Evolutionary conservation across 2,113 vertebrate species (phyloP), one percentile per base, ranked within the genome.

Genomic region (Eretmodus cyanostictus): DNA sequence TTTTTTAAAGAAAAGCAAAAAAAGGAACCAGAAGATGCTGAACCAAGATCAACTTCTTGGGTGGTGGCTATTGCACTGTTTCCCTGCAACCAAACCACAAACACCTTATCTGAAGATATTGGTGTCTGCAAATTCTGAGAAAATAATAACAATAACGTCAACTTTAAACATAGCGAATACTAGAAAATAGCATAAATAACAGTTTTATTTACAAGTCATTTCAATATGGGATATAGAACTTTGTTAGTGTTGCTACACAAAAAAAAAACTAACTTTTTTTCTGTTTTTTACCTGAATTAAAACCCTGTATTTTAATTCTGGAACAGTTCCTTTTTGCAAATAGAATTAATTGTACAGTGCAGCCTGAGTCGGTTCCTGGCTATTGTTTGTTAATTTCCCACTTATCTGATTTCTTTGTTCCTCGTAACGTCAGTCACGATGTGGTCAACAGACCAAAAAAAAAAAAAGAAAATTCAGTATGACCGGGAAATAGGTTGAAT

Each of bases 341-440:
- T 8, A 16, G 55, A 8, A 16, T 31, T n/a, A 19, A n/a, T 12
- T n/a, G 17, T 51, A 29, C 7, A 9, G 16, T 29, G 29, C 27
- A 55, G 40, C 3, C 38, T 8, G 5, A 47, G 31, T 19, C 0
- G 2, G 12, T 5, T 24, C 38, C 13, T 40, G 42, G 19, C 10
- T 14, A 6, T 14, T 78, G 27, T 51, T 68, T 61, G 5, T 53
- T 76, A 29, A 73, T 54, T 85, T 80, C 29, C 36, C 11, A 3
- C 51, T 38, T 68, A 45, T 88, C 81, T 24, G 38, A 84, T 80
- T 79, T 89, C 31, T 36, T 83, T 61, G 12, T 89, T 66, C 34
- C 17, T 49, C 11, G 0, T 27, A 13, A 4, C 0, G 16, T 31
- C 17, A 71, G 9, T 53, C 4, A 38, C 11, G 17, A 34, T 5